These are phyloP conservation scores for Pegoplata infirma DNA, from an alignment of 2,888 invertebrate species.

Conservation along the genomic window DNA sequence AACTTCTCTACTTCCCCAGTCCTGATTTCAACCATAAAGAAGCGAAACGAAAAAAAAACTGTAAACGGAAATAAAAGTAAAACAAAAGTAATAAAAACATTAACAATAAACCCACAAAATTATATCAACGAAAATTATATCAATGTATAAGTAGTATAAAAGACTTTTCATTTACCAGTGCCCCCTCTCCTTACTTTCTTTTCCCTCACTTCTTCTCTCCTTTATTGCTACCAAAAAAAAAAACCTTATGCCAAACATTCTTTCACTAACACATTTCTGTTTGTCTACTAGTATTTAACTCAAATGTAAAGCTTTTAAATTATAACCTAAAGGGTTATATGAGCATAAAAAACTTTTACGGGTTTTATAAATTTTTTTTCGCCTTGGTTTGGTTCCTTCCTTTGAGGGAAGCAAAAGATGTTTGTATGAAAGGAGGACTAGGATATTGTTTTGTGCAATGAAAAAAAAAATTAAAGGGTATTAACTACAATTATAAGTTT, in stretches of 20 bases:
- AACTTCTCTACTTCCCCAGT: no score
- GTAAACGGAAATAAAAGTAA: slow-evolving; percentile 48
- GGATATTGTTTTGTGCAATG: slow-evolving; percentile 2
- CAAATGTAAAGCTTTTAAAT: slow-evolving; percentile 56
- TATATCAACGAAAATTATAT: slow-evolving; percentile 50
- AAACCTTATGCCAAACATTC: background rate
- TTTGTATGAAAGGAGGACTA: slow-evolving; percentile 12
- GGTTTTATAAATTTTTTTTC: slow-evolving; percentile 9
- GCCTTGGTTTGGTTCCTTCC: background rate
- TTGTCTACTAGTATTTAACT: slow-evolving; percentile 24
- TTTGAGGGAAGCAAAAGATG: background rate
- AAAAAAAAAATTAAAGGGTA: slow-evolving; percentile 27
- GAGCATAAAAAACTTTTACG: slow-evolving; percentile 38
- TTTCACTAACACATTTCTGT: slow-evolving; percentile 22
- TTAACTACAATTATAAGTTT: slow-evolving; percentile 55
- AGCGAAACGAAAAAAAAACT: slow-evolving; percentile 4
- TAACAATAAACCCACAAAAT: slow-evolving; percentile 55
- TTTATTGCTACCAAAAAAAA: background rate
- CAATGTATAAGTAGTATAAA: slow-evolving; percentile 19
- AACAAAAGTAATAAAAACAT: slow-evolving; percentile 59
- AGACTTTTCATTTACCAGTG: background rate
- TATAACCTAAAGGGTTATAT: slow-evolving; percentile 56
- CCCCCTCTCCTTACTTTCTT: background rate
- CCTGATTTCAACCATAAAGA: background rate
- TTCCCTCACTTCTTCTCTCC: background rate